Percentiles rank a stretch among this genome's conserved stretches.
These are phyloP conservation scores for Hylaeus anthracinus DNA, from an alignment of 1,140 invertebrate species.

Conservation along the genomic window DNA sequence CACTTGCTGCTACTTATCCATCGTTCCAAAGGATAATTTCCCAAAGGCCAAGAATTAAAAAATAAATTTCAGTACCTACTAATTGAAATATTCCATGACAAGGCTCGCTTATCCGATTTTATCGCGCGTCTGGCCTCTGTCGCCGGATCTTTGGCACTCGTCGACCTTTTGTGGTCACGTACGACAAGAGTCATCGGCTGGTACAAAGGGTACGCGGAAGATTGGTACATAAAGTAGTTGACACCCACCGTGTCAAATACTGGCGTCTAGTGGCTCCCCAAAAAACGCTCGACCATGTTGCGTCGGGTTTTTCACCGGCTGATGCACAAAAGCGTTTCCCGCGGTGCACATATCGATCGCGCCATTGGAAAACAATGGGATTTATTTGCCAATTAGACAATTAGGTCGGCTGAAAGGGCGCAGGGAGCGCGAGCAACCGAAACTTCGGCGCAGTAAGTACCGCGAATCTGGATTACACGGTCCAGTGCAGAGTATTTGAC, in stretches of 20 bases:
- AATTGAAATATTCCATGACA: not conserved
- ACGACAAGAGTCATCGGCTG: not conserved
- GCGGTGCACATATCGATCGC: slow-evolving; percentile 52
- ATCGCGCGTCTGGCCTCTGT: not conserved
- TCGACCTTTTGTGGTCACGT: not conserved
- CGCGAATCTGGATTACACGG: slow-evolving; percentile 63
- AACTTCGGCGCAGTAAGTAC: slow-evolving; percentile 49
- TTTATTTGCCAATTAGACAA: slow-evolving; percentile 78
- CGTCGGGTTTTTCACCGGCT: not conserved
- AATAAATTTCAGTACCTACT: not conserved
- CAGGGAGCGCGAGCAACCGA: slow-evolving; percentile 42
- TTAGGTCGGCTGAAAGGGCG: slow-evolving; percentile 62
- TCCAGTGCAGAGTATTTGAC: slow-evolving; percentile 73
- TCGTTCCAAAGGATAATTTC: no score
- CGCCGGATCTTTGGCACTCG: not conserved
- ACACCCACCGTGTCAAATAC: slow-evolving; percentile 36
- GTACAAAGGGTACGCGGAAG: not conserved
- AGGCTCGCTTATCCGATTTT: not conserved
- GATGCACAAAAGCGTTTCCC: slow-evolving; percentile 31
- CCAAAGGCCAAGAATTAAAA: no score
- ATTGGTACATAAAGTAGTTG: slow-evolving; percentile 16
- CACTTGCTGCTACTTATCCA: no score
- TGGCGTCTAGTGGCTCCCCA: not conserved
- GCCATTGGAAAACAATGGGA: slow-evolving; percentile 70
- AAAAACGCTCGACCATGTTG: not conserved